A percentile compares a stretch with the other conserved stretches of the same genome.
Evolutionary conservation across 2,888 invertebrate genomes (phyloP).

Genomic region (Torymus texanus): DNA sequence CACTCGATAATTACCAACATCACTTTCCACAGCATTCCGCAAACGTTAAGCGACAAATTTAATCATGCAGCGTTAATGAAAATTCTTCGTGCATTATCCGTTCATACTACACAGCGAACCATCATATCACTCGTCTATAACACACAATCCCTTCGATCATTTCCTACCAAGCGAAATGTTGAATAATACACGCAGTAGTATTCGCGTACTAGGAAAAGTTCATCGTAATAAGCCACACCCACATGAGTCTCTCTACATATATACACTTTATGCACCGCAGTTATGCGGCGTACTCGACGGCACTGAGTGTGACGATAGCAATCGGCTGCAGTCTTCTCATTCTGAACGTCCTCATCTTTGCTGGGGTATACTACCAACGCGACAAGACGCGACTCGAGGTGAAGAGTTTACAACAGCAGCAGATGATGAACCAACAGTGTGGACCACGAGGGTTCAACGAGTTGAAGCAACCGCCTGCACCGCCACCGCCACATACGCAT

Average conservation of each 20-base stretch:
- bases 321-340: constrained; percentile 95
- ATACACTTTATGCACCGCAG: constrained; percentile 55
- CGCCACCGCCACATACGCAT: constrained; percentile 85
- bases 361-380: constrained; percentile 94
- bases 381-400: constrained; percentile 89
- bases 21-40: background rate
- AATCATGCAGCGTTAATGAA: constrained; percentile 17
- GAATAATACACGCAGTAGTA: too few relatives aligned
- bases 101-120: too few relatives aligned
- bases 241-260: background rate
- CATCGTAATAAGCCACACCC: background rate
- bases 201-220: background rate
- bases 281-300: constrained; percentile 87
- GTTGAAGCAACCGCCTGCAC: constrained; percentile 76
- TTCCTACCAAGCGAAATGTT: background rate
- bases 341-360: constrained; percentile 94
- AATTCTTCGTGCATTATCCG: constrained; percentile 18
- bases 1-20: too few relatives aligned
- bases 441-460: constrained; percentile 80
- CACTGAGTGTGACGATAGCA: constrained; percentile 93
- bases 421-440: constrained; percentile 82
- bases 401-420: constrained; percentile 86
- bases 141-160: too few relatives aligned
- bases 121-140: too few relatives aligned
- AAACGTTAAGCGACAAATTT: constrained; percentile 15